Evolutionary conservation across 2,113 vertebrate species (phyloP).

Genomic region (Leucosticte australis): DNA sequence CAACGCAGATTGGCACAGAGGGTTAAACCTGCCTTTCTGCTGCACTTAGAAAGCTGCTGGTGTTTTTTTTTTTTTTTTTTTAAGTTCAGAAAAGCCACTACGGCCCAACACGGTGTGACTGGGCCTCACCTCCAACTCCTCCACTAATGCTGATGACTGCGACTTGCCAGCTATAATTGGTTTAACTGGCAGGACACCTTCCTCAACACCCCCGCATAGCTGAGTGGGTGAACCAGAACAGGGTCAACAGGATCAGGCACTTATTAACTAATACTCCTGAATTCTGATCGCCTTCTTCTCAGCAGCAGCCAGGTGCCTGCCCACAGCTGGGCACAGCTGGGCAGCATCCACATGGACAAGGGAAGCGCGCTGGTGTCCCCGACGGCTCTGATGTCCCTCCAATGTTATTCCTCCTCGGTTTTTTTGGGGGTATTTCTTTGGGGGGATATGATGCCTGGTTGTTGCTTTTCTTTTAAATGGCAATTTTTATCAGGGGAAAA

Average conservation of each 20-base stretch:
- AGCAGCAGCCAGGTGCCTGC: neutral
- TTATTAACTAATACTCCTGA: slow-evolving; percentile 57
- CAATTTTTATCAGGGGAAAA: neutral
- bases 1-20: accelerated
- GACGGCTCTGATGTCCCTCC: accelerated
- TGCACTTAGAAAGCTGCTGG: neutral
- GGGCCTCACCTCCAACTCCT: slow-evolving; percentile 28
- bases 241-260: slow-evolving; percentile 63
- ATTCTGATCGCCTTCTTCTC: slow-evolving; percentile 38
- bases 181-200: slow-evolving; percentile 60
- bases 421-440: neutral
- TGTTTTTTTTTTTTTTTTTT: neutral
- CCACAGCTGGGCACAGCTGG: neutral
- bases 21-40: neutral
- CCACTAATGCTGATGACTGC: slow-evolving; percentile 28
- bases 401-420: accelerated
- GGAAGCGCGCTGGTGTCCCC: neutral
- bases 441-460: accelerated
- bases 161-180: slow-evolving; percentile 51
- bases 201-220: slow-evolving; percentile 57
- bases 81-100: neutral
- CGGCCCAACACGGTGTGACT: neutral
- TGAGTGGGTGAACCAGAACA: slow-evolving; percentile 61
- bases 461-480: neutral
- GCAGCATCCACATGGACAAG: neutral